Base-by-base conservation (phyloP, 2,113 vertebrate genomes). In the Pomatostomus ruficeps region DNA sequence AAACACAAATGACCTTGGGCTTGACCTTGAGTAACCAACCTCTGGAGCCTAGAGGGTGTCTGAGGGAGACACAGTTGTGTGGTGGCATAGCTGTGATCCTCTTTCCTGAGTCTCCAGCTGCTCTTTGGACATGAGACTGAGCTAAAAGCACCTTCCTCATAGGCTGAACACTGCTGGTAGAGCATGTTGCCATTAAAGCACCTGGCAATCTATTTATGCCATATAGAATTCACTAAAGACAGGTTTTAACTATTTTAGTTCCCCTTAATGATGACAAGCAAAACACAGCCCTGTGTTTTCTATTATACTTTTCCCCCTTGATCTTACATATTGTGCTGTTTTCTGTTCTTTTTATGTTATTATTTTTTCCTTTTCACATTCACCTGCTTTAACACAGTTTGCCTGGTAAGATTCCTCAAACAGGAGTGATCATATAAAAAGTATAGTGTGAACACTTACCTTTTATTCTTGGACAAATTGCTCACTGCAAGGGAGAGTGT, bases 401-500 rank as follows among this genome's bases (percentile, higher is more conserved):
- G 61, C 16, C 72, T 48, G 29, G 29, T 91, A 75, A 85, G 77
- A 57, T 94, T 89, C 65, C 59, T 96, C 70, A 54, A 67, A 54
- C 24, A 45, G 28, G 45, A 92, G 73, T 17, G 55, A 43, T 71
- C 46, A 43, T 55, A 89, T 93, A 84, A 91, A 95, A 91, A 77
- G 45, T 89, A 20, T 58, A 94, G 80, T 79, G 83, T 45, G 40
- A 75, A 58, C 61, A 93, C 54, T 91, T 92, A 70, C 35, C 62
- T 93, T 96, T 97, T 94, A 94, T 91, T 87, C 62, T 62, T 66
- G 48, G 92, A 84, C 84, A 92, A 96, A 91, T 95, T 91, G 73
- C 74, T 84, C 59, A 76, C 93, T 1, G 6, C 54, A n/a, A 94
- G 55, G 36, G 75, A 89, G 84, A 89, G 55, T 59, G 78, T 96